A percentile compares a stretch with the other conserved stretches of the same genome.
Evolutionary conservation across 1,140 invertebrate species (phyloP).

Genomic region (Drosophila nebulosa): DNA sequence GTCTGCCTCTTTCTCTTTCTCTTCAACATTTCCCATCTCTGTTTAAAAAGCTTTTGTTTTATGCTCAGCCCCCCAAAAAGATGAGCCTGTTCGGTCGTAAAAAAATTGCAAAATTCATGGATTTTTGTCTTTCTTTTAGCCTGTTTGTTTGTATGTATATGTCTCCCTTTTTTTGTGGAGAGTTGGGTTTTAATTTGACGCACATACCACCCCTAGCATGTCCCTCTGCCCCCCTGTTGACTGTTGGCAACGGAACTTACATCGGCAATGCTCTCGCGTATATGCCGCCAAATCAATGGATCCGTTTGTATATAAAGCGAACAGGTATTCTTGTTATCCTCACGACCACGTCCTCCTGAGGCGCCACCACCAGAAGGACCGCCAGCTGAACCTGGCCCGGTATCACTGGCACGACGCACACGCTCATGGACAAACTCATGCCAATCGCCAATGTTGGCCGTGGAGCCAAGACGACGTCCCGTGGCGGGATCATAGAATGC

Average conservation of each 20-base stretch:
- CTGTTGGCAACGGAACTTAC: slow-evolving; percentile 80
- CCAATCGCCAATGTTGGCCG: slow-evolving; percentile 65
- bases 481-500: slow-evolving; percentile 73
- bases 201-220: neutral
- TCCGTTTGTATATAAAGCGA: slow-evolving; percentile 98
- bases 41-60: slow-evolving; percentile 52
- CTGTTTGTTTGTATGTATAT: neutral
- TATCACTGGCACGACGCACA: slow-evolving; percentile 81
- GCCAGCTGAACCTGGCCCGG: slow-evolving; percentile 82
- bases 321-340: slow-evolving; percentile 91
- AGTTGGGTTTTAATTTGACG: slow-evolving; percentile 49
- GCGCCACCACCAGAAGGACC: slow-evolving; percentile 80
- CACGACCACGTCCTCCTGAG: slow-evolving; percentile 82
- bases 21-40: neutral
- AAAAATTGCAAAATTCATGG: slow-evolving; percentile 69
- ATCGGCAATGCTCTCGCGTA: slow-evolving; percentile 87
- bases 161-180: neutral
- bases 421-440: slow-evolving; percentile 76
- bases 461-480: slow-evolving; percentile 58
- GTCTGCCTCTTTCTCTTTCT: slow-evolving; percentile 5
- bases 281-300: slow-evolving; percentile 97
- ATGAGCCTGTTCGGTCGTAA: slow-evolving; percentile 52
- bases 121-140: slow-evolving; percentile 35
- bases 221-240: neutral
- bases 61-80: slow-evolving; percentile 43